These are phyloP conservation scores for Aspidoscelis tigris DNA, from an alignment of 2,113 vertebrate species.

Conservation along the genomic window DNA sequence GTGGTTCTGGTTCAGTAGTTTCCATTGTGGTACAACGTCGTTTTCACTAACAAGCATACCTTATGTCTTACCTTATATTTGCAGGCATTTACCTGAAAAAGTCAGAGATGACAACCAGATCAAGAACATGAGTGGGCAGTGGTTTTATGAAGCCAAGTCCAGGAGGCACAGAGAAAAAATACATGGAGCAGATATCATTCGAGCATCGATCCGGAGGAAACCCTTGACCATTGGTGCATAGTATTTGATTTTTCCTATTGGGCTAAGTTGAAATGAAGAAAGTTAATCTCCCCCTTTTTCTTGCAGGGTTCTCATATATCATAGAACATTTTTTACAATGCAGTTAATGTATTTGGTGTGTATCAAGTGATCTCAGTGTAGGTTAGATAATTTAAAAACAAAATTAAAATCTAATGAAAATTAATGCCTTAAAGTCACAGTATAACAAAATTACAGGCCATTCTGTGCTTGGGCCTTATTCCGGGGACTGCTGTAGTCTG, in stretches of 20 bases:
- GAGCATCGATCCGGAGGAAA: constrained; percentile 85
- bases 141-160: constrained; percentile 95
- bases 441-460: too few species aligned
- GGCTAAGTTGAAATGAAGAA: not conserved
- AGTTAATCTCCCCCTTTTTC: not conserved
- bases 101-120: constrained; percentile 78
- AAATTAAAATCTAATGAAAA: too few species aligned
- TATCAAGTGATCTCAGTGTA: too few species aligned
- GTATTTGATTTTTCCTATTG: constrained; percentile 30
- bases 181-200: constrained; percentile 89
- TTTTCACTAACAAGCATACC: not conserved
- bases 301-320: not conserved
- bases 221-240: constrained; percentile 80
- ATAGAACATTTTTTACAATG: not conserved
- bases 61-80: not conserved
- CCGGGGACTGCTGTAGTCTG: too few species aligned
- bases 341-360: too few species aligned
- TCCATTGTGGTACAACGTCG: too few species aligned
- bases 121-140: constrained; percentile 92
- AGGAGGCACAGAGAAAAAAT: constrained; percentile 89
- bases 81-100: constrained; percentile 84
- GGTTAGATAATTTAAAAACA: too few species aligned
- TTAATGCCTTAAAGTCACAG: too few species aligned
- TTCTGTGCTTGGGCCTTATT: too few species aligned
- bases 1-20: not conserved